A percentile compares a stretch with the other conserved stretches of the same genome.
Evolutionary conservation across 1,140 invertebrate species (phyloP).

Genomic region (Panagrolaimus sp.): DNA sequence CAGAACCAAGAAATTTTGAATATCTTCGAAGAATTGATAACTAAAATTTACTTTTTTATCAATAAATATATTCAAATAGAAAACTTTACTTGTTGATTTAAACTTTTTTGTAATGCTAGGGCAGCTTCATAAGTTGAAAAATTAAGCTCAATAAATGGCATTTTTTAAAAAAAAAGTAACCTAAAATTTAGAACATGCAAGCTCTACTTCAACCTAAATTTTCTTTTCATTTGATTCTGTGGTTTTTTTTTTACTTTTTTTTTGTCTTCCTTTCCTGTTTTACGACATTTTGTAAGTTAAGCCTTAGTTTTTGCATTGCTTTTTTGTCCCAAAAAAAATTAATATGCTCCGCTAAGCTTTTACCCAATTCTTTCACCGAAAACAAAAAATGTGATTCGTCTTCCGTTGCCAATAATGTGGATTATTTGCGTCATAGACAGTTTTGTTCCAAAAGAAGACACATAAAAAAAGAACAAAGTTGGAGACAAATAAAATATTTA

Average conservation of each 20-base stretch:
- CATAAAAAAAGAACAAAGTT: no score
- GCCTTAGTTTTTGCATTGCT: background rate
- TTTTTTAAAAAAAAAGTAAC: background rate
- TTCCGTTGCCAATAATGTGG: no score
- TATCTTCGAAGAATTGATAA: constrained; percentile 3
- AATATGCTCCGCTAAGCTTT: no score
- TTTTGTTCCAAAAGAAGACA: no score
- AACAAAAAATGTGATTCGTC: no score
- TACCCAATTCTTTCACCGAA: no score
- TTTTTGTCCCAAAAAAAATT: background rate
- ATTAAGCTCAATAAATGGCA: constrained; percentile 28
- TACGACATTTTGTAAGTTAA: constrained; percentile 6
- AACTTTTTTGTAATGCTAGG: constrained; percentile 19
- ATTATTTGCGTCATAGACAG: no score
- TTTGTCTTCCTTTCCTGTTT: background rate
- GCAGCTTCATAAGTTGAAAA: constrained; percentile 26
- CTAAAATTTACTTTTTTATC: constrained; percentile 15
- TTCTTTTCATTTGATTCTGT: background rate
- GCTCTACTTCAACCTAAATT: background rate
- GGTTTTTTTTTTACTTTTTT: background rate
- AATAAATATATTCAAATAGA: background rate
- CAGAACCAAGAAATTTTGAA: background rate
- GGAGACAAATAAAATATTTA: no score
- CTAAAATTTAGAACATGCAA: background rate
- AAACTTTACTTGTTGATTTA: constrained; percentile 24